A percentile compares a stretch with the other conserved stretches of the same genome.
phyloP scores from a whole-genome alignment of 1,140 invertebrate genomes.

The Euura saliciscinereae region DNA sequence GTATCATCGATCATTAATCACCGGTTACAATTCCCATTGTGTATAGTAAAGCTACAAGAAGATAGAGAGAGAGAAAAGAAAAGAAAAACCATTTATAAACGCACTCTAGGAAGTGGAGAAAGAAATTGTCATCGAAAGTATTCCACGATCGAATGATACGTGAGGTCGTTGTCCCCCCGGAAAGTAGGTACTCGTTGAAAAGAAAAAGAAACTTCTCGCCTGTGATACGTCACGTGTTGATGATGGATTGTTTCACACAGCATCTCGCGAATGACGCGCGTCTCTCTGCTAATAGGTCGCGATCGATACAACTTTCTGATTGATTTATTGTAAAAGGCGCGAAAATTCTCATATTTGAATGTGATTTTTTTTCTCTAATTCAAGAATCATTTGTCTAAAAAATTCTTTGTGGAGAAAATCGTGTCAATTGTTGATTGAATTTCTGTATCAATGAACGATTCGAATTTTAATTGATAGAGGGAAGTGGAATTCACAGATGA shows the following conservation, averaged over 20 bases:
- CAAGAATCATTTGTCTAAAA: too few relatives aligned
- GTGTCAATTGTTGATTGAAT: too few relatives aligned
- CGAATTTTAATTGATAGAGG: too few relatives aligned
- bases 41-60: not conserved
- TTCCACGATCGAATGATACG: not conserved
- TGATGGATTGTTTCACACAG: not conserved
- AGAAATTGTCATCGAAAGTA: not conserved
- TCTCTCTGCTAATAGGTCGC: not conserved
- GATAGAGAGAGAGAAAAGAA: not conserved
- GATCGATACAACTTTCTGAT: not conserved
- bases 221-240: conserved; percentile 14
- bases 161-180: not conserved
- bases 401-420: too few relatives aligned
- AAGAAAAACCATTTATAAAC: not conserved
- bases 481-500: too few relatives aligned
- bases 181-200: not conserved
- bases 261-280: not conserved
- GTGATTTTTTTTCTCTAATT: too few relatives aligned
- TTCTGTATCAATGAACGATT: too few relatives aligned
- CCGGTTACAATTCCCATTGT: too few relatives aligned
- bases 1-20: not conserved
- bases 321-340: too few relatives aligned
- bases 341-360: too few relatives aligned
- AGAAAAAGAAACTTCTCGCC: conserved; percentile 28
- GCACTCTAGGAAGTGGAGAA: not conserved